Evolutionary conservation across 23 tunicate genomes (phyloP), one percentile per base, ranked within the genome.

Genomic region (Clavelina lepadiformis): DNA sequence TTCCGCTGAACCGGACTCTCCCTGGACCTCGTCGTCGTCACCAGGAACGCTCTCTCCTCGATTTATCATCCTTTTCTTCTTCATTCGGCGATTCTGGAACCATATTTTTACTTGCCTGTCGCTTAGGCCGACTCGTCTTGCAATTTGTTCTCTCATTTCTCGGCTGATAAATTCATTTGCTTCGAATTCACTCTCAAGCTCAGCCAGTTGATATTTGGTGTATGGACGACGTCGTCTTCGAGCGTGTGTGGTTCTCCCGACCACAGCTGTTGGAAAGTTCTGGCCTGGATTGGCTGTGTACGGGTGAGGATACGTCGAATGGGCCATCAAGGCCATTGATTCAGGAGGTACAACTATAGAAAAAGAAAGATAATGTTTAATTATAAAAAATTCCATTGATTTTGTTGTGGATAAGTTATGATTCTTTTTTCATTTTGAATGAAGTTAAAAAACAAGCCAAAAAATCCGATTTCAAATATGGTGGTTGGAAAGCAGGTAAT

Each of bases 1-100:
- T 21, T 36, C 68, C 25, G 25, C n/a, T 28, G 68, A 36, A 8
- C 21, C n/a, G 3, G 21, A 5, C 5, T 63, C 50, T 8, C 38
- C 68, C 20, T 46, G 51, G 3, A 38, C 4, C 3, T 44, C 67
- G 1, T 54, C 64, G 7, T 70, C 76, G 8, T 52, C 72, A 11
- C 61, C 51, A 18, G 25, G 51, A n/a, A n/a, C n/a, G 7, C 15
- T 15, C 29, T 74, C 72, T 13, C 78, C 99, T 28, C 96, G 64
- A 27, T 60, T 56, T 34, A 28, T 49, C 85, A 86, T 74, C 38
- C 99, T 56, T 35, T 94, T 94, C 67, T 94, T 86, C 47, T 94
- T 94, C 99, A 94, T 94, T 41, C 99, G 38, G 27, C 99, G 52
- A 35, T 94, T 94, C 71, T 94, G 99, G 51, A 86, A 86, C 95